Percentiles rank a stretch among this genome's conserved stretches.
Evolutionary conservation across 2,113 vertebrate species (phyloP).

Genomic region (Rhabdornis inornatus): DNA sequence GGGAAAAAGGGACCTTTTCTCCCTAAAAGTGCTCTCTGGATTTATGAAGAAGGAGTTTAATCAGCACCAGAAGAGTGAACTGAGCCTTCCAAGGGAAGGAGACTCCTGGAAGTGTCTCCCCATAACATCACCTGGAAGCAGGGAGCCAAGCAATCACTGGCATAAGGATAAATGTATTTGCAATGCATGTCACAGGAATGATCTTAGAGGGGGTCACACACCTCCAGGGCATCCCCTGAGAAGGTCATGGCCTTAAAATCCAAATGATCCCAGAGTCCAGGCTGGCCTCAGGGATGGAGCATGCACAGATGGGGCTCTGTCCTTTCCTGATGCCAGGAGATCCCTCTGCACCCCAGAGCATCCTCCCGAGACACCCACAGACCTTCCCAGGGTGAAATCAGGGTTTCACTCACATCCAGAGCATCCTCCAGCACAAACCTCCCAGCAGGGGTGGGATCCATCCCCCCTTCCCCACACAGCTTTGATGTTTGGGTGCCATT

Average conservation of each 20-base stretch:
- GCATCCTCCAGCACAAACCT: neutral
- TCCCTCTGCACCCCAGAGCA: neutral
- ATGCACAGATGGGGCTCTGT: neutral
- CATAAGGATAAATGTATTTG: neutral
- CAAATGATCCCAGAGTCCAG: neutral
- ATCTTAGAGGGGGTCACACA: neutral
- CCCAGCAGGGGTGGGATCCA: neutral
- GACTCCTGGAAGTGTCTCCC: neutral
- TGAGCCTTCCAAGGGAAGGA: neutral
- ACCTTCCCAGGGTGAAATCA: neutral
- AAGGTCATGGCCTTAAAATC: neutral
- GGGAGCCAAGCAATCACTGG: neutral
- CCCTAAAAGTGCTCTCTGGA: neutral
- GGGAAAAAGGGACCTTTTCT: neutral
- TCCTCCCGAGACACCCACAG: neutral
- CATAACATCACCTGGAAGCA: neutral
- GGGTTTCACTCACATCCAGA: accelerated
- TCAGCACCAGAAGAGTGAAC: neutral
- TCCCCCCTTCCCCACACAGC: neutral
- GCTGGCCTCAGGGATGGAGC: neutral
- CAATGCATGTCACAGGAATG: neutral
- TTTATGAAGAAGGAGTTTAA: neutral
- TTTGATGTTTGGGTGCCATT: neutral
- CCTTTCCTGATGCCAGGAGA: neutral
- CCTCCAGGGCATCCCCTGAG: neutral